Conservation (phyloP, 2,113 vertebrate genomes). For the Felis catus region DNA sequence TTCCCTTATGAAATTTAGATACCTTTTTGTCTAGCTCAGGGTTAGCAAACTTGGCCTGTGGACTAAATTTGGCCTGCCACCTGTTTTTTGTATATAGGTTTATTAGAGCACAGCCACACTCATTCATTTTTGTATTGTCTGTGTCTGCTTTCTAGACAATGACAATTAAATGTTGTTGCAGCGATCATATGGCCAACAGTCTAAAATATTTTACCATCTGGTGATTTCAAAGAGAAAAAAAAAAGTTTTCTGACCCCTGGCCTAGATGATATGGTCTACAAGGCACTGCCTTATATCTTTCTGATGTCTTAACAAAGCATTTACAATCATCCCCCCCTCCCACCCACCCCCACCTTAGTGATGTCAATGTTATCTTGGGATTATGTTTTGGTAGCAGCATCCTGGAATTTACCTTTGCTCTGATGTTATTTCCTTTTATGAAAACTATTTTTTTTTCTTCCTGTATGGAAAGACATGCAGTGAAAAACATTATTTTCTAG, state of each 20-base stretch:
- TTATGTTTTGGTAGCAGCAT: background rate
- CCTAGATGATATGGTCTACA: background rate
- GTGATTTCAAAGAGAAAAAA: background rate
- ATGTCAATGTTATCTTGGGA: background rate
- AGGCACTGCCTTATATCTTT: background rate
- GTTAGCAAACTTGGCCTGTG: background rate
- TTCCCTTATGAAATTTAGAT: background rate
- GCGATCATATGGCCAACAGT: background rate
- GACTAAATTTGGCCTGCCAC: background rate
- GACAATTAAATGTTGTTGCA: background rate
- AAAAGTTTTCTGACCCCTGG: background rate
- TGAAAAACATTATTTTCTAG: background rate
- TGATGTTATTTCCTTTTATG: background rate
- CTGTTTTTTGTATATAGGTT: background rate
- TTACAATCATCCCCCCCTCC: background rate
- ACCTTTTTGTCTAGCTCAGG: background rate
- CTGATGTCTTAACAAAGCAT: background rate
- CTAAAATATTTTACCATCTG: background rate
- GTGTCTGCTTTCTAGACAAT: background rate
- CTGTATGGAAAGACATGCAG: background rate
- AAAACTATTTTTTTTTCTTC: background rate
- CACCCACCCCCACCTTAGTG: fast-evolving
- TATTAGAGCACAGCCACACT: background rate
- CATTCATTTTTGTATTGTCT: background rate
- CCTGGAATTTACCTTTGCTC: background rate